Conservation (phyloP, 1,140 invertebrate genomes). For the Drusus annulatus region DNA sequence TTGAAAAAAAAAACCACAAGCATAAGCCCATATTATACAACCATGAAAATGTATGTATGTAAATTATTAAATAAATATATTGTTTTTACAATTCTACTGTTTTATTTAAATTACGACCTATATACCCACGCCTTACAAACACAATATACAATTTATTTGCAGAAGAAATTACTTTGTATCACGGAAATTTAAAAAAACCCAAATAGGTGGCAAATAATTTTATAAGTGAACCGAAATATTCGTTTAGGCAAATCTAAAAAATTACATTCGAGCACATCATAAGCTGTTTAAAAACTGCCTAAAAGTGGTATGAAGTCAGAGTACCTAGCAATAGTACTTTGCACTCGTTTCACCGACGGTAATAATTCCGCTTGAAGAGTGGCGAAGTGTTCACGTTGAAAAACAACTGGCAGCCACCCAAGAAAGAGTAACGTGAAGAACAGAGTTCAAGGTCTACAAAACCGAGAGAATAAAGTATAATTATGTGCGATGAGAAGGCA, state of each 20-base stretch:
- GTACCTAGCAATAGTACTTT: neutral
- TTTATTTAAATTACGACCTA: no score
- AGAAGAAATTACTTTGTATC: no score
- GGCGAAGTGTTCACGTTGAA: neutral
- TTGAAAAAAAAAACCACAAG: no score
- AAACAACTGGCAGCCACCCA: neutral
- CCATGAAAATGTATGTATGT: no score
- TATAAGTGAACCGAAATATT: neutral
- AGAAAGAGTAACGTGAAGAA: neutral
- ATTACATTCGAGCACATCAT: neutral
- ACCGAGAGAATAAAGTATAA: neutral
- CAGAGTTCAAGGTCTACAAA: constrained; percentile 23
- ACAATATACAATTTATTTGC: no score
- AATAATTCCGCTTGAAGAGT: neutral
- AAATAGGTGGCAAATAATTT: no score
- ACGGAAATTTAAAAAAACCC: no score
- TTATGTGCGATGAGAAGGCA: neutral
- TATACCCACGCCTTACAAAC: no score
- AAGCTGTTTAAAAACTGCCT: neutral
- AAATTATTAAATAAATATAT: no score
- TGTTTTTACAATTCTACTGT: no score
- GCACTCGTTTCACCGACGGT: neutral
- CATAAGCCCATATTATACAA: no score
- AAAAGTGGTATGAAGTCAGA: neutral
- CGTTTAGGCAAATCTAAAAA: constrained; percentile 1